Evolutionary conservation across 2,113 vertebrate genomes (phyloP).

Genomic region (Tachycineta bicolor): DNA sequence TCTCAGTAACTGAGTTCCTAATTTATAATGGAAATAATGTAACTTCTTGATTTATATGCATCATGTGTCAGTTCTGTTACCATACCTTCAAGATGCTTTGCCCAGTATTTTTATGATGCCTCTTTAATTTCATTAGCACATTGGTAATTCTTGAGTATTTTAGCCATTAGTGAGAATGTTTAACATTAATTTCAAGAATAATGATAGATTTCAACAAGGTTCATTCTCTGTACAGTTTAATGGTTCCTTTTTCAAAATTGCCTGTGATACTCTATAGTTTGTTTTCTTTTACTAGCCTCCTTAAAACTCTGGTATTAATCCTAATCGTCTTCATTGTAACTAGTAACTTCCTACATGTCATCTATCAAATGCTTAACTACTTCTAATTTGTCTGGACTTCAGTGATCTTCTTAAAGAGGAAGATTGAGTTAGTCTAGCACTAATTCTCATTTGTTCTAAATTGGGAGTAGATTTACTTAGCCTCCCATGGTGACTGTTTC

Average conservation of each 20-base stretch:
- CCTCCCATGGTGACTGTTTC: background rate
- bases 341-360: slow-evolving; percentile 31
- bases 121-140: background rate
- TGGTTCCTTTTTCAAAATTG: background rate
- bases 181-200: background rate
- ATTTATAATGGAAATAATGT: background rate
- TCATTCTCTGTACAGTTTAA: background rate
- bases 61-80: background rate
- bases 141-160: background rate
- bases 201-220: background rate
- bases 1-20: background rate
- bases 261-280: background rate
- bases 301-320: slow-evolving; percentile 18
- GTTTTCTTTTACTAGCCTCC: slow-evolving; percentile 34
- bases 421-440: slow-evolving; percentile 52
- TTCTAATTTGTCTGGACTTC: slow-evolving; percentile 49
- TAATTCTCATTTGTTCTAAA: slow-evolving; percentile 59
- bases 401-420: slow-evolving; percentile 59
- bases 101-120: background rate
- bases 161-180: background rate
- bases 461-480: slow-evolving; percentile 27
- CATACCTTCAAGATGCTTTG: background rate
- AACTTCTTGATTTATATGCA: background rate
- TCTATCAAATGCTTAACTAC: slow-evolving; percentile 20
- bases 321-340: slow-evolving; percentile 49